phyloP scores from a whole-genome alignment of 2,113 vertebrate genomes.

The Neolamprologus toae region DNA sequence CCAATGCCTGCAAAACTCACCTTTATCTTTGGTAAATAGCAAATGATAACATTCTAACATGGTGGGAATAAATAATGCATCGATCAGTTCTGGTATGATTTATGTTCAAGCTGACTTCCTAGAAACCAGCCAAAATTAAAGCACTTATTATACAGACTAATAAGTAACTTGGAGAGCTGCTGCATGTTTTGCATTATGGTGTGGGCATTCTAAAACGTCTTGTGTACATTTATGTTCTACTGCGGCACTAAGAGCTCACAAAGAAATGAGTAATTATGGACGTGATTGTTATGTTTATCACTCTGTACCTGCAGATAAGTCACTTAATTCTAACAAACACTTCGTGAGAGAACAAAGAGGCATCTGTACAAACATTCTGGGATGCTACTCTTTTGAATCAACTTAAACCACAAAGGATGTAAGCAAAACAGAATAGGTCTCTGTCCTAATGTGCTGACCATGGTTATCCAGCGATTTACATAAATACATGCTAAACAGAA shows the following conservation, averaged over 20 bases:
- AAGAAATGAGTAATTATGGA: not conserved
- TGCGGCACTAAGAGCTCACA: not conserved
- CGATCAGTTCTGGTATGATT: rapidly evolving
- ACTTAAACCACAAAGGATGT: not conserved
- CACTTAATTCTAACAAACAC: not conserved
- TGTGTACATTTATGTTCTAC: not conserved
- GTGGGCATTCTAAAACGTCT: not conserved
- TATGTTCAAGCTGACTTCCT: not conserved
- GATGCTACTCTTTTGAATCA: not conserved
- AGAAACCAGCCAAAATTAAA: not conserved
- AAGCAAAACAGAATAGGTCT: not conserved
- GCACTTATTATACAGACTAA: not conserved
- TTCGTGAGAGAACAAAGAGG: not conserved
- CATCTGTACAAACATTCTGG: not conserved
- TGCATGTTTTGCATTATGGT: not conserved
- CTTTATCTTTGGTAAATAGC: not conserved
- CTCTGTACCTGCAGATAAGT: not conserved
- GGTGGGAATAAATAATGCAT: not conserved
- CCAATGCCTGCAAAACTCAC: not conserved
- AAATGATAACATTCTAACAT: not conserved
- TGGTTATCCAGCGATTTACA: not conserved
- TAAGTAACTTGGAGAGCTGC: rapidly evolving
- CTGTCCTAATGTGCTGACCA: not conserved
- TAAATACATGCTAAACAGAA: not conserved
- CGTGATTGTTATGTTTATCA: not conserved